Base-by-base conservation (phyloP, 2,797 vertebrate species). In the Malurus splendens region DNA sequence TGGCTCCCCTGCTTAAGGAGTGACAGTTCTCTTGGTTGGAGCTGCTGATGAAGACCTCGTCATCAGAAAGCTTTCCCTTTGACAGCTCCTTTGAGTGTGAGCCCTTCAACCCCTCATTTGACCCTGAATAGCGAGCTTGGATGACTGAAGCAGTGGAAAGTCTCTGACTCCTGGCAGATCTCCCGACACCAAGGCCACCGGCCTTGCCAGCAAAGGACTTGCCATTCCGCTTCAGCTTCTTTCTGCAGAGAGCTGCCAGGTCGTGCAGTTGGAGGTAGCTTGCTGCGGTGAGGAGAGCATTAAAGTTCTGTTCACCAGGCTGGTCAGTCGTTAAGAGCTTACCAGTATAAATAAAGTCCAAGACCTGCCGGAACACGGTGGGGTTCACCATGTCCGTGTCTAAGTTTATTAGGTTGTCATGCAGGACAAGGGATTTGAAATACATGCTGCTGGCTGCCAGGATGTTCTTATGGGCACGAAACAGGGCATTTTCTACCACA, bases 231-330 rank as follows among this genome's bases (percentile, higher is more conserved):
- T 99, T 99, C 65, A 99, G 98, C 96, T 98, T 99, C 96, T 98
- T 99, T 94, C 99, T 98, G 97, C 99, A 99, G 82, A 99, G 97
- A 92, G 98, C 98, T 82, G 98, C 98, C 88, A 99, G 97, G 97
- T 99, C 99, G 12, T 98, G 98, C 94, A 99, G 98, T 98, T 99
- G 99, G 98, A 99, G 99, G 98, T 99, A 99, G 98, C 98, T 99
- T 95, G 99, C 99, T 89, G 99, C 99, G 16, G 98, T 99, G 95
- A 99, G 98, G 89, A 99, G 98, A 96, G 98, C 98, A 94, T 97
- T 98, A 83, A 99, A 98, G 96, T 99, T 98, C 96, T 99, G 98
- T 96, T 99, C 98, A 22, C 96, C 97, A 14, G 98, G 98, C 97
- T 98, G 98, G 91, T 99, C 98, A 1, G 97, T 97, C 76, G 98